Conservation (phyloP, 92 coral and sea anemone genomes). For the Epizoanthus illoricatus region DNA sequence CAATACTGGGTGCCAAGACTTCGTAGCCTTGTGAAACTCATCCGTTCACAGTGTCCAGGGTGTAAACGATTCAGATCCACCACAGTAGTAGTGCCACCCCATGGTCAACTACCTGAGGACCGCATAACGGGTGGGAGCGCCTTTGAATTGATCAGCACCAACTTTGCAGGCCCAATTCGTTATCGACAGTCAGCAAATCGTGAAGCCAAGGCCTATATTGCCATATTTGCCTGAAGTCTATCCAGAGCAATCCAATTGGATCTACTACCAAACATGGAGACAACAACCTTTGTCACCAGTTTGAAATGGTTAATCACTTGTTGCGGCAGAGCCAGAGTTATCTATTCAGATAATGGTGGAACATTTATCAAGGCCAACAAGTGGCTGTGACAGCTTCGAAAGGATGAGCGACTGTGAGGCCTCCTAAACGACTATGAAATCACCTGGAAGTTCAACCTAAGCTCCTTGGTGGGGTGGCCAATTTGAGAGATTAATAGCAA, state of each 20-base stretch:
- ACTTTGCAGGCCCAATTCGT: conserved; percentile 44
- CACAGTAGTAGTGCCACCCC: conserved; percentile 1
- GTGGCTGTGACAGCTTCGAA: conserved; percentile 44
- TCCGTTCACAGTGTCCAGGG: conserved; percentile 30
- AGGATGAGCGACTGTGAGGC: conserved; percentile 42
- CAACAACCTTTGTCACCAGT: conserved; percentile 33
- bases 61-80: conserved; percentile 24
- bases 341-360: conserved; percentile 50
- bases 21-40: conserved; percentile 21
- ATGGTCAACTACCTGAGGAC: conserved; percentile 32
- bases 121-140: conserved; percentile 22
- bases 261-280: conserved; percentile 40
- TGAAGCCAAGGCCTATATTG: conserved; percentile 37
- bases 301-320: conserved; percentile 39
- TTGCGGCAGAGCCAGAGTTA: conserved; percentile 37
- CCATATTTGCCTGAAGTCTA: conserved; percentile 37
- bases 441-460: conserved; percentile 45
- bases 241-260: conserved; percentile 38
- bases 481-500: conserved; percentile 53
- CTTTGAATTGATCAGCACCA: conserved; percentile 43
- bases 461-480: conserved; percentile 63
- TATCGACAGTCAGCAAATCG: conserved; percentile 24
- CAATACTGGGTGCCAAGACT: conserved; percentile 36
- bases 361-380: conserved; percentile 47
- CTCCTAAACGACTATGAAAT: conserved; percentile 37